Evolutionary conservation across 2,888 invertebrate species (phyloP).

Genomic region (Gymnosoma rotundatum): DNA sequence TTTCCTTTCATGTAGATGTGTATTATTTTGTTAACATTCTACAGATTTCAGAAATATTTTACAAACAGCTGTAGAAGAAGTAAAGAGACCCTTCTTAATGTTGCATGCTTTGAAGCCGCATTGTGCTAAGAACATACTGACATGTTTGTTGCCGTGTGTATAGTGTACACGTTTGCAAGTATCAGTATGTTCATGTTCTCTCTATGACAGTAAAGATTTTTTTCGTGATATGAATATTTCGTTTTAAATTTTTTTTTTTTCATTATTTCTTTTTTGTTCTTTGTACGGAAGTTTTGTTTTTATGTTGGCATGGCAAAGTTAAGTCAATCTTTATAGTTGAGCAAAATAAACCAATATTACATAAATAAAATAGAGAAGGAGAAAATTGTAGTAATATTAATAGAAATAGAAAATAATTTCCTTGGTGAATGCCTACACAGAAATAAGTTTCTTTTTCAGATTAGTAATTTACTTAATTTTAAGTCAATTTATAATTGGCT

Average conservation of each 20-base stretch:
- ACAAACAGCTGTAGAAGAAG: conserved; percentile 31
- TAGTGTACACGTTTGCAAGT: neutral
- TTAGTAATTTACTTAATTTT: too few relatives aligned
- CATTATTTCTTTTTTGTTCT: neutral
- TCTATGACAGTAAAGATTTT: conserved; percentile 48
- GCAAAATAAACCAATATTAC: conserved; percentile 30
- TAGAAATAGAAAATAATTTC: neutral
- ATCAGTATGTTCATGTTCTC: conserved; percentile 6
- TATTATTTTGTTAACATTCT: conserved; percentile 34
- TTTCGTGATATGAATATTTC: conserved; percentile 58
- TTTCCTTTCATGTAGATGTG: neutral
- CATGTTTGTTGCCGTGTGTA: neutral
- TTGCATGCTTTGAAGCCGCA: conserved; percentile 35
- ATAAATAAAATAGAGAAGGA: neutral
- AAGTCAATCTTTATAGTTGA: conserved; percentile 38
- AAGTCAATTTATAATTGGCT: too few relatives aligned
- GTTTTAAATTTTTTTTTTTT: conserved; percentile 6
- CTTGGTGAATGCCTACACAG: too few relatives aligned
- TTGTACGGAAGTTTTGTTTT: conserved; percentile 33
- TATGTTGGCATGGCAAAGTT: conserved; percentile 35
- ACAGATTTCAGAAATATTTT: conserved; percentile 39
- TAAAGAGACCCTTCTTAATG: neutral
- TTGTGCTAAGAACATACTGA: conserved; percentile 42
- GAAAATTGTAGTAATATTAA: neutral
- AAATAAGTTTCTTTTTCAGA: too few relatives aligned